A percentile compares a stretch with the other conserved stretches of the same genome.
Evolutionary conservation across 2,888 invertebrate genomes (phyloP).

Genomic region (Eupsilia transversa): DNA sequence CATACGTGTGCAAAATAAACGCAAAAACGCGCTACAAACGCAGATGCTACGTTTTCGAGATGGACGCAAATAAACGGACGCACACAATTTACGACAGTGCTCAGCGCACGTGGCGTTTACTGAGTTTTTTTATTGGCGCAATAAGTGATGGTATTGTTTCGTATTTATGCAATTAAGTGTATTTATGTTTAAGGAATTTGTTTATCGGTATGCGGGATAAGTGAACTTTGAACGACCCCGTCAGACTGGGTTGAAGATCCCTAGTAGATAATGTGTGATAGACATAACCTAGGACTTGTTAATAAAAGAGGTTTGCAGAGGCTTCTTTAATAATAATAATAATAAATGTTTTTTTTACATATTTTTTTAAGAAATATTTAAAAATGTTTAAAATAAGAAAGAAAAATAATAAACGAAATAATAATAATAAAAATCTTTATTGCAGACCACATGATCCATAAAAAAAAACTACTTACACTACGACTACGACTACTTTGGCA

Average conservation of each 20-base stretch:
- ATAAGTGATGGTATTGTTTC: constrained; percentile 67
- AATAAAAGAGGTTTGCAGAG: not conserved
- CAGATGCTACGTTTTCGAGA: constrained; percentile 61
- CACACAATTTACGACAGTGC: constrained; percentile 64
- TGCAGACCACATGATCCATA: too few species aligned
- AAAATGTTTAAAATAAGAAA: too few species aligned
- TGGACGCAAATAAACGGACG: constrained; percentile 68
- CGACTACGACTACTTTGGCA: too few species aligned
- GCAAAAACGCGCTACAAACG: constrained; percentile 52
- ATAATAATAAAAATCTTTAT: too few species aligned
- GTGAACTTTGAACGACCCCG: not conserved
- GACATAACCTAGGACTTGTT: too few species aligned
- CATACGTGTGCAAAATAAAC: constrained; percentile 41
- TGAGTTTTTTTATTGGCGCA: constrained; percentile 62
- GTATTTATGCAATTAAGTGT: constrained; percentile 65
- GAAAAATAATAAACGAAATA: too few species aligned
- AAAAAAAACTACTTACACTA: too few species aligned
- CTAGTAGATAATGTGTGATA: not conserved
- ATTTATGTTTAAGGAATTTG: constrained; percentile 47
- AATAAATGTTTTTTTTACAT: too few species aligned
- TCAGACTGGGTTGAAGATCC: not conserved
- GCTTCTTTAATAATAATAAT: too few species aligned
- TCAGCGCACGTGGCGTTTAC: constrained; percentile 64
- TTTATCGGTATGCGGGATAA: constrained; percentile 1
- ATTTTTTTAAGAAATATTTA: too few species aligned